Conservation (phyloP, 2,888 invertebrate genomes). For the Pseudococcus longispinus region DNA sequence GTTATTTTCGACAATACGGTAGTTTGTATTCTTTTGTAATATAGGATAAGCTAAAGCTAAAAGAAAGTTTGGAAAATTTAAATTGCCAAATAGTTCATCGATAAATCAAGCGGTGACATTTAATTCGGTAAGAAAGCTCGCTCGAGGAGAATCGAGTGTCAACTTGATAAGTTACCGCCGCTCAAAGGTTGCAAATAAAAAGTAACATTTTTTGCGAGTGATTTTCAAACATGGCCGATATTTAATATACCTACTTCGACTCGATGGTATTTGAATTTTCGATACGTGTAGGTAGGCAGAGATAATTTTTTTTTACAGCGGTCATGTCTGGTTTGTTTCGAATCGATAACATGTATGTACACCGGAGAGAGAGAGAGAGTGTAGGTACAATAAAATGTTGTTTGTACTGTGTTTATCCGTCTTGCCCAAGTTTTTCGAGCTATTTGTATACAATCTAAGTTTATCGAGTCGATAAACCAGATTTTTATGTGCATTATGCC, state of each 20-base stretch:
- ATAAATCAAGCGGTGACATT: conserved; percentile 16
- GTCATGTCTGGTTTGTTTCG: conserved; percentile 9
- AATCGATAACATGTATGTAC: not conserved
- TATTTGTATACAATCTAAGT: conserved; percentile 5
- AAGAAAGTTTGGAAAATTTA: conserved; percentile 16
- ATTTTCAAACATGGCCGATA: not conserved
- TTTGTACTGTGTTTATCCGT: conserved; percentile 4
- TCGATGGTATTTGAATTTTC: not conserved
- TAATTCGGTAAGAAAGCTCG: conserved; percentile 10
- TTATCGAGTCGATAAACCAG: conserved; percentile 16
- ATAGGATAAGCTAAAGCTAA: not conserved
- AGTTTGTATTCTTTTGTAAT: not conserved
- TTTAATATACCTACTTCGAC: not conserved
- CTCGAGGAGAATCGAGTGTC: not conserved
- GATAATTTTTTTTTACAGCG: not conserved
- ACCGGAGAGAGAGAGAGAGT: not conserved
- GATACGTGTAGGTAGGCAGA: not conserved
- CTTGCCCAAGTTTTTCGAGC: not conserved
- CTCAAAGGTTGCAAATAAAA: conserved; percentile 3
- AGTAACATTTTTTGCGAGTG: not conserved
- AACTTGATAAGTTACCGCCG: conserved; percentile 3
- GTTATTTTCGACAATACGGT: not conserved
- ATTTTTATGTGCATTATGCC: conserved; percentile 6
- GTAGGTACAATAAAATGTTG: conserved; percentile 18
- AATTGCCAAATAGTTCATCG: conserved; percentile 19